Base-by-base conservation (phyloP, 2,888 invertebrate genomes). In the Mythimna loreyi region DNA sequence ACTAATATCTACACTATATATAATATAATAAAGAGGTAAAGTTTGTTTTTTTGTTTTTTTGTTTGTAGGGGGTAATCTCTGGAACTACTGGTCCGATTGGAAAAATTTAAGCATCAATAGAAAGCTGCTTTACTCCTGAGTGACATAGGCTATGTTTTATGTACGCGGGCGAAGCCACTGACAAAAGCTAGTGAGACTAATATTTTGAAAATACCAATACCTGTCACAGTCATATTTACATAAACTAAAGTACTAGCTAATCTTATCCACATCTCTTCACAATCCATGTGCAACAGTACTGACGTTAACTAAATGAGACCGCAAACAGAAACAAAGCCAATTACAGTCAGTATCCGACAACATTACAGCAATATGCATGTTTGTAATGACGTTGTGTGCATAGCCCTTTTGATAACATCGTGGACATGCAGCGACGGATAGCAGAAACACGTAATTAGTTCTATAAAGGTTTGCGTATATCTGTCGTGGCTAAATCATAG, bases 311-410 rank as follows among this genome's bases (percentile, higher is more conserved):
- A 52, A 53, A 66, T 72, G 33, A 64, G 47, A 47, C 16, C 23
- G 28, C 33, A 57, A 43, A 61, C 40, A 53, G 40, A 53, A 58
- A 56, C 49, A 43, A 23, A 28, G 55, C 30, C 25, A 72, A 49
- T 58, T 55, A 64, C 57, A 19, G 13, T 30, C 52, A 21, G 40
- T 21, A 53, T 56, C 40, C 25, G 55, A 58, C 47, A n/a, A 58
- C 11, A 55, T 72, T 50, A 49, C 25, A 55, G 40, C 49, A 47
- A 58, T 62, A 72, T 72, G 40, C 30, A 9, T 30, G 50, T 50
- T 50, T 43, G 43, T 43, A 56, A 52, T 56, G 56, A 56, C 21
- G 28, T 60, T 19, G 25, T 49, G 21, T 59, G 45, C 47, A 30
- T 47, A 47, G 5, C 23, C 5, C 1, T 16, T 45, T 23, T 23